Evolutionary conservation across 1,140 invertebrate species (phyloP), one percentile per base, ranked within the genome.

Genomic region (Heliconius melpomene): DNA sequence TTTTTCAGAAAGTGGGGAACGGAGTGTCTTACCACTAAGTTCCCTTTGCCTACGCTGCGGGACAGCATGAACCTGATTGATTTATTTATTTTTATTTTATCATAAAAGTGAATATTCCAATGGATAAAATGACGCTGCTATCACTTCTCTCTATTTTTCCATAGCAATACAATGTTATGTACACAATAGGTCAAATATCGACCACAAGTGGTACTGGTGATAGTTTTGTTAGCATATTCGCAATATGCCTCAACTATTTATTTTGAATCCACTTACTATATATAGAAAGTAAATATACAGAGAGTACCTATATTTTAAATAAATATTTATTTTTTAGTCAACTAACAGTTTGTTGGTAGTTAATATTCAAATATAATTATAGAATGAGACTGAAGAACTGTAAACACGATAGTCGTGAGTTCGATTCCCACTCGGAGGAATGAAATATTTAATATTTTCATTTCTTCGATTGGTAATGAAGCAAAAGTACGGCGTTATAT

Each of bases 161-260:
- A 23, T 23, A 57, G 7, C 23, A 57, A 57, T 57, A 57, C 20
- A 57, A 11, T 9, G 23, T 57, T 57, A 57, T 57, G 54, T 57
- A 57, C 18, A 57, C 54, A 57, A 57, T 57, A 57, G 54, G 20
- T 23, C 3, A 8, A 57, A 57, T n/a, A 23, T 11, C 7, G n/a
- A 57, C 20, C 2, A 57, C 54, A 57, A 57, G n/a, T 57, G 54
- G 20, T 57, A 57, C 20, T 57, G n/a, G 54, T 57, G 20, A 23
- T 57, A 57, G 54, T 57, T 57, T 57, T n/a, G 20, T 73, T 73
- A 40, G 40, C 40, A 73, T 40, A 73, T 73, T 36, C 9, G 36
- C 72, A n/a, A n/a, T 73, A 73, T 57, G 16, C 13, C 50, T 52
- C 50, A 52, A 52, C 50, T 20, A 6, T 2, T 54, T 57, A 7